Conservation (phyloP, 1,140 invertebrate genomes). For the Palaemon carinicauda region DNA sequence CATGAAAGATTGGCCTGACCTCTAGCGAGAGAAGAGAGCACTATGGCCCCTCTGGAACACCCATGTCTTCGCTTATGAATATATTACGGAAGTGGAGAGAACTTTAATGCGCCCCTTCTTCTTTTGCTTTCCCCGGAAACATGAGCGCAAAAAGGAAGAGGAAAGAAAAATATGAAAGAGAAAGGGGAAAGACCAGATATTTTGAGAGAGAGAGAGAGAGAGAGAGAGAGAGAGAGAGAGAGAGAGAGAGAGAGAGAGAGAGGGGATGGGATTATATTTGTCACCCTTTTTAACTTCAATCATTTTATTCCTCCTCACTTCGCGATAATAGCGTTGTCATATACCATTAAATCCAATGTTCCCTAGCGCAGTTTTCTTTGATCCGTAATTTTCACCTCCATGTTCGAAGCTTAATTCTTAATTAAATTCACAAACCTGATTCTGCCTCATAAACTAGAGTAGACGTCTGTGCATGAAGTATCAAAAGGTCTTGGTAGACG, state of each 20-base stretch:
- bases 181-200: background rate
- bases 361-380: no score
- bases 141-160: background rate
- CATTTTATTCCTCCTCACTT: no score
- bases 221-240: background rate
- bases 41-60: slow-evolving; percentile 8
- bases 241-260: slow-evolving; percentile 2
- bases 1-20: background rate
- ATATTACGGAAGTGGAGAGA: slow-evolving; percentile 24
- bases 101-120: no score
- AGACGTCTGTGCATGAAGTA: no score
- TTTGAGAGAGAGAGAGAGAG: background rate
- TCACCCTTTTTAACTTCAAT: no score
- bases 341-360: no score
- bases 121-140: background rate
- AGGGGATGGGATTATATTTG: background rate
- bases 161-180: background rate
- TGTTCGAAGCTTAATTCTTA: no score
- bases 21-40: background rate
- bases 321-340: no score
- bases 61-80: slow-evolving; percentile 26
- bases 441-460: no score
- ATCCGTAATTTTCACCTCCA: no score
- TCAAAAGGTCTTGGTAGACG: no score
- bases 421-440: no score